phyloP scores from a whole-genome alignment of 2,888 invertebrate species.

The Orthonevra nobilis region DNA sequence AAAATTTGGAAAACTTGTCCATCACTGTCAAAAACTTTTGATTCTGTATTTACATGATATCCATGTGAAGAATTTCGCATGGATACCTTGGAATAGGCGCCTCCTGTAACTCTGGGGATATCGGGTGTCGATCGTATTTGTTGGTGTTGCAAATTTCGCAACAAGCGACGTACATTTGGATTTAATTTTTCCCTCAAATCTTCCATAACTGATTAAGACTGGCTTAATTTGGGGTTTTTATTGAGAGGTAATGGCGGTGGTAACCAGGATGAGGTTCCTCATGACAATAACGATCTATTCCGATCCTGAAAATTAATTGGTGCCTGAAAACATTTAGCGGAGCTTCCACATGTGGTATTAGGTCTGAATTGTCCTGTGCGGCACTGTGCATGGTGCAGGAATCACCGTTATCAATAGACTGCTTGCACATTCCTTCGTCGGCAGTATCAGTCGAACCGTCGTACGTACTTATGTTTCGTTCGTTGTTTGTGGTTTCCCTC shows the following conservation, averaged over 20 bases:
- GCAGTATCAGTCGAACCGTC: not conserved
- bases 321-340: no score
- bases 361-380: not conserved
- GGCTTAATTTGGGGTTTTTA: no score
- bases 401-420: not conserved
- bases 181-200: not conserved
- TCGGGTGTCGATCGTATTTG: not conserved
- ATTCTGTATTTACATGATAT: constrained; percentile 2
- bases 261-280: no score
- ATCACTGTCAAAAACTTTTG: not conserved
- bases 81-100: no score
- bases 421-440: not conserved
- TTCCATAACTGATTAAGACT: not conserved
- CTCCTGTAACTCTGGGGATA: not conserved
- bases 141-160: not conserved
- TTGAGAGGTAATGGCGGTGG: no score
- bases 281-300: no score
- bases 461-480: not conserved
- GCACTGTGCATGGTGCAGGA: constrained; percentile 4
- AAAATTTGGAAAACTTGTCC: not conserved
- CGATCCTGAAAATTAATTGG: no score
- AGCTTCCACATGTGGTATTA: no score
- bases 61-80: not conserved
- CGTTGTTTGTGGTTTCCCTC: not conserved
- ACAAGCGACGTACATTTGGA: not conserved